Conservation (phyloP, 2,888 invertebrate species). For the Helicoverpa assulta region DNA sequence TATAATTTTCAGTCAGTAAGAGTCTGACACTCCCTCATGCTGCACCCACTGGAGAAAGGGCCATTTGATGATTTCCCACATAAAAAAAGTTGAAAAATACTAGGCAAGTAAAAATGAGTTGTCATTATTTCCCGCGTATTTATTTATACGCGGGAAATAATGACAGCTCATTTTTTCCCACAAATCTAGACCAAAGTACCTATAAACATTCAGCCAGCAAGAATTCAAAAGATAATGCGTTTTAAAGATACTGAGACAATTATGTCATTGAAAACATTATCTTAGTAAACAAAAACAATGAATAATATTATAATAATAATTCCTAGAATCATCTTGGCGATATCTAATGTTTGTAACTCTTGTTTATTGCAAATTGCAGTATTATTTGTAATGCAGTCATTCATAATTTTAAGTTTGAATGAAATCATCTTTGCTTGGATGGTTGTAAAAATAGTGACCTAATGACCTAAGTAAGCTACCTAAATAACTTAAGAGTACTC, state of each 20-base stretch:
- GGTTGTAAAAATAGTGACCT: not conserved
- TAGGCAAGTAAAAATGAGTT: too few relatives aligned
- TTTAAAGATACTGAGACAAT: constrained; percentile 16
- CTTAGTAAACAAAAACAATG: constrained; percentile 43
- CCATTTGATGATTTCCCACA: too few relatives aligned
- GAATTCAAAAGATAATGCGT: constrained; percentile 14
- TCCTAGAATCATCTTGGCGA: constrained; percentile 52
- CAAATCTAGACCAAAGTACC: constrained; percentile 3
- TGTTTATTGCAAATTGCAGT: constrained; percentile 41
- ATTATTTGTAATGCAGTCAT: constrained; percentile 37
- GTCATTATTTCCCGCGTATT: too few relatives aligned
- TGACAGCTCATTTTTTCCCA: constrained; percentile 12
- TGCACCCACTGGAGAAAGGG: too few relatives aligned
- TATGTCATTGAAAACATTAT: constrained; percentile 43
- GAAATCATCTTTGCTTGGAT: constrained; percentile 17
- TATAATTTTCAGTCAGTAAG: too few relatives aligned
- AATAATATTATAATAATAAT: constrained; percentile 36
- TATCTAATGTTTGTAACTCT: constrained; percentile 46
- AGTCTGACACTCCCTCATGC: too few relatives aligned
- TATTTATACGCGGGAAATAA: too few relatives aligned
- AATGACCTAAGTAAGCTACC: not conserved
- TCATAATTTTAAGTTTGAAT: constrained; percentile 40
- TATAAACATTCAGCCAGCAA: not conserved
- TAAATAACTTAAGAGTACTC: not conserved
- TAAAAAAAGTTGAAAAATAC: too few relatives aligned